Evolutionary conservation across 2,888 invertebrate genomes (phyloP).

Genomic region (Aricia artaxerxes): DNA sequence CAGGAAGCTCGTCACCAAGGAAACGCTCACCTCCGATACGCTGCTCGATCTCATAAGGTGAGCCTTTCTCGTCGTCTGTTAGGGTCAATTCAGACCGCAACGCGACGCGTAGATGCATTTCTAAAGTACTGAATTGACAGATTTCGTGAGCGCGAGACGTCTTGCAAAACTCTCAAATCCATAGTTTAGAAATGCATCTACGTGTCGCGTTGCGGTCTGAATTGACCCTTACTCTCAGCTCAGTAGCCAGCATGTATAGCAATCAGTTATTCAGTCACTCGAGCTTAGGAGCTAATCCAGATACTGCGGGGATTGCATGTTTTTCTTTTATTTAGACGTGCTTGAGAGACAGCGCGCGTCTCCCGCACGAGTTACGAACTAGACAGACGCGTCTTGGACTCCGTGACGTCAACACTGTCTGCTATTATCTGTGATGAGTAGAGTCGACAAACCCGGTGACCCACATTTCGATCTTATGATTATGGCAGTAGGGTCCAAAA

Average conservation of each 20-base stretch:
- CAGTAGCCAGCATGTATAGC: background rate
- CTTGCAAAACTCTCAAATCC: too few species aligned
- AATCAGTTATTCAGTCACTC: background rate
- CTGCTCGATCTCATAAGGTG: conserved; percentile 94
- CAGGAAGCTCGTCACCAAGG: conserved; percentile 69
- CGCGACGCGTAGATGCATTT: too few species aligned
- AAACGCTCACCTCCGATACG: conserved; percentile 93
- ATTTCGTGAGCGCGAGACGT: too few species aligned
- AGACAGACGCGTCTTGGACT: background rate
- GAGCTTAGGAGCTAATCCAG: background rate
- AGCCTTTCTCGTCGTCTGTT: conserved; percentile 42
- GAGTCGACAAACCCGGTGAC: background rate
- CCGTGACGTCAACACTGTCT: too few species aligned
- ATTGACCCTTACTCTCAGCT: background rate
- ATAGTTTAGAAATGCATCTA: too few species aligned
- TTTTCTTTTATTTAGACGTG: background rate
- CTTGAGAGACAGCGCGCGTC: background rate
- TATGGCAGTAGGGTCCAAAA: background rate
- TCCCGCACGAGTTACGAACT: background rate
- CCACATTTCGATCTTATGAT: background rate
- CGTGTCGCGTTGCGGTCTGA: too few species aligned
- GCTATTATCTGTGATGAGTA: too few species aligned
- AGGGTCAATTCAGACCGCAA: too few species aligned
- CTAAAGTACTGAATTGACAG: too few species aligned
- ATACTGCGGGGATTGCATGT: too few species aligned